These are phyloP conservation scores for Tholera decimalis DNA, from an alignment of 2,888 invertebrate genomes.

Conservation along the genomic window DNA sequence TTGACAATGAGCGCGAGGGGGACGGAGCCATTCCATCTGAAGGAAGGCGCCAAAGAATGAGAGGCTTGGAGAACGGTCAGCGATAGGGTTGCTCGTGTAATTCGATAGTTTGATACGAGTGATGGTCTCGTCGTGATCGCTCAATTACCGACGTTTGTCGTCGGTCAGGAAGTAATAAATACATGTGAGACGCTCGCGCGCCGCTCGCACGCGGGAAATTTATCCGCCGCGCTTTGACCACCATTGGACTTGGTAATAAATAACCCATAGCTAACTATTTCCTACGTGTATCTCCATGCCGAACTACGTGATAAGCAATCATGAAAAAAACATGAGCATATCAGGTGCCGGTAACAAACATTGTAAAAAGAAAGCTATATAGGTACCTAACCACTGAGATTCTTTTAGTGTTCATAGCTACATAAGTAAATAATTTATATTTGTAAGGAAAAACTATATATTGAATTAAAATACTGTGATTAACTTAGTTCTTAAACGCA, in stretches of 20 bases:
- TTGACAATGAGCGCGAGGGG: slow-evolving; percentile 56
- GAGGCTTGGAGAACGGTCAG: slow-evolving; percentile 71
- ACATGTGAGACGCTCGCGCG: slow-evolving; percentile 65
- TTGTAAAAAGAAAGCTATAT: slow-evolving; percentile 6
- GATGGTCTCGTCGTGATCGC: slow-evolving; percentile 84
- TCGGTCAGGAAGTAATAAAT: slow-evolving; percentile 87
- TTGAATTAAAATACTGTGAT: too few species aligned
- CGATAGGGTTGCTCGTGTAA: slow-evolving; percentile 82
- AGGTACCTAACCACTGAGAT: background rate
- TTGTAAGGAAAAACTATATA: too few species aligned
- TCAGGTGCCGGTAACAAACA: slow-evolving; percentile 28
- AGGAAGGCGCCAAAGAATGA: slow-evolving; percentile 71
- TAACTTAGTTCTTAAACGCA: too few species aligned
- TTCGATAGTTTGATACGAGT: slow-evolving; percentile 84
- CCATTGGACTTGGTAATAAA: slow-evolving; percentile 53
- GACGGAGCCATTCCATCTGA: slow-evolving; percentile 64
- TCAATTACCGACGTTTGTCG: slow-evolving; percentile 87
- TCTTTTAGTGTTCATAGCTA: slow-evolving; percentile 4
- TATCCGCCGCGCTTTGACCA: slow-evolving; percentile 56
- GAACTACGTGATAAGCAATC: slow-evolving; percentile 22
- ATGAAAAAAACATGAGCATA: slow-evolving; percentile 36
- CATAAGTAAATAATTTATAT: background rate
- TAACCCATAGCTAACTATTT: slow-evolving; percentile 53
- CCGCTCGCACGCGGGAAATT: slow-evolving; percentile 59
- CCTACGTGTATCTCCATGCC: slow-evolving; percentile 37